Evolutionary conservation across 2,113 vertebrate species (phyloP).

Genomic region (Neofelis nebulosa): DNA sequence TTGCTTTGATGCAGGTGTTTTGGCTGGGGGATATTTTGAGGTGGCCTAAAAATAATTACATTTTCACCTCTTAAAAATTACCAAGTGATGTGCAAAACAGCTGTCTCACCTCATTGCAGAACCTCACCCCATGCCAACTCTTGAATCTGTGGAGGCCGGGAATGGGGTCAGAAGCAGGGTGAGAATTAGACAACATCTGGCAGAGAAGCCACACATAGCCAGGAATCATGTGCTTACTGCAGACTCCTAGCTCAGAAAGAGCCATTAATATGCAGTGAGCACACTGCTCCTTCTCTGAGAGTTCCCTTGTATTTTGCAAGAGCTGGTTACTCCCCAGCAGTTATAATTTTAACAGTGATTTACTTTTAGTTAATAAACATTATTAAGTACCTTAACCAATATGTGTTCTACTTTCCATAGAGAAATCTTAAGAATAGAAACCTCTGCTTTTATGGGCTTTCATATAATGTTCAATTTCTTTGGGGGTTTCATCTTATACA

Average conservation of each 20-base stretch:
- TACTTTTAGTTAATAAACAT: not conserved
- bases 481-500: not conserved
- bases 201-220: not conserved
- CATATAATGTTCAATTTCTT: not conserved
- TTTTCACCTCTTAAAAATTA: constrained; percentile 57
- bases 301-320: not conserved
- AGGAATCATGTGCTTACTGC: not conserved
- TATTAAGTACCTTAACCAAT: not conserved
- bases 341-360: not conserved
- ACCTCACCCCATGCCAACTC: not conserved
- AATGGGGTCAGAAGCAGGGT: not conserved
- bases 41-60: constrained; percentile 49
- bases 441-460: not conserved
- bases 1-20: constrained; percentile 33
- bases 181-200: not conserved
- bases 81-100: constrained; percentile 40
- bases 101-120: not conserved
- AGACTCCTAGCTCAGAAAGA: not conserved
- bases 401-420: not conserved
- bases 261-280: not conserved
- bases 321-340: not conserved
- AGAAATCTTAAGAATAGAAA: not conserved
- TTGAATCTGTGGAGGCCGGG: not conserved
- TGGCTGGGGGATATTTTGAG: constrained; percentile 45
- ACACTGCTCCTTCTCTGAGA: not conserved